Evolutionary conservation across 2,888 invertebrate genomes (phyloP).

Genomic region (Polyommatus iphigenia): DNA sequence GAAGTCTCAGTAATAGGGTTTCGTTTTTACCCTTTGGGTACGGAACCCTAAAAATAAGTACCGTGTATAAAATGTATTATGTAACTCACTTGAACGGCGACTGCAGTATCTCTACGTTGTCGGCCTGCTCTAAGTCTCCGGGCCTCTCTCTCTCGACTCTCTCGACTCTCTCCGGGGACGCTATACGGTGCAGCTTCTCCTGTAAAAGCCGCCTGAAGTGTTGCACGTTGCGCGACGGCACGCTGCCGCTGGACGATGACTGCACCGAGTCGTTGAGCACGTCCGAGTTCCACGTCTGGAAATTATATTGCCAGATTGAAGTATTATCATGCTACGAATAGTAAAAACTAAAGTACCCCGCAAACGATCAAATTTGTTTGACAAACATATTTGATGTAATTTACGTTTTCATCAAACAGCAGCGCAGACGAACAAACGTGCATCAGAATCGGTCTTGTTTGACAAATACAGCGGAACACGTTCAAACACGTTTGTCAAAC

Average conservation of each 20-base stretch:
- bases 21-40: too few species aligned
- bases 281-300: constrained; percentile 47
- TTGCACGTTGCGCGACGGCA: constrained; percentile 68
- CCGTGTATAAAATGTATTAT: background rate
- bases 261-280: constrained; percentile 64
- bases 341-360: too few species aligned
- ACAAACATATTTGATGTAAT: too few species aligned
- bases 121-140: constrained; percentile 54
- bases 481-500: too few species aligned
- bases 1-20: too few species aligned
- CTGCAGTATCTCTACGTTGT: constrained; percentile 63
- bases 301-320: background rate
- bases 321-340: too few species aligned
- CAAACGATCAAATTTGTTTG: too few species aligned
- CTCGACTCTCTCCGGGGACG: constrained; percentile 52
- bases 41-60: too few species aligned
- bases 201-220: constrained; percentile 65
- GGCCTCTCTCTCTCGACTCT: constrained; percentile 30
- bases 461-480: too few species aligned
- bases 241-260: constrained; percentile 64
- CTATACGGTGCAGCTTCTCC: constrained; percentile 56
- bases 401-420: too few species aligned
- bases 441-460: too few species aligned
- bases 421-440: too few species aligned
- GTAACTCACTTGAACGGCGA: constrained; percentile 68